A percentile compares a stretch with the other conserved stretches of the same genome.
Evolutionary conservation across 2,888 invertebrate genomes (phyloP).

Genomic region (Bhutanitis thaidina): DNA sequence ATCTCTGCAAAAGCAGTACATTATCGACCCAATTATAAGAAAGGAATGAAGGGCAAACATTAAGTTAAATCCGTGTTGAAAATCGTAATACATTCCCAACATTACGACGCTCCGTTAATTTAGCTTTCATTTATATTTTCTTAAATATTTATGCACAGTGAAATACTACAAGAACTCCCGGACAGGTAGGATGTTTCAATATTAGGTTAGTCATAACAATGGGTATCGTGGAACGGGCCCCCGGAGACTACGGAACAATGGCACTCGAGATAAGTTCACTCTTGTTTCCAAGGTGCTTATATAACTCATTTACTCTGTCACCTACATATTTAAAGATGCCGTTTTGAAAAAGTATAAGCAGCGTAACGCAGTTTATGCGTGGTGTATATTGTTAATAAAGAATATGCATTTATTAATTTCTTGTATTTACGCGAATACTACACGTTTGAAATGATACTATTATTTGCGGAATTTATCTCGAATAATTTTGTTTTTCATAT

Average conservation of each 20-base stretch:
- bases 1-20: too few relatives aligned
- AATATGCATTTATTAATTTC: not conserved
- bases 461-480: too few relatives aligned
- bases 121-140: constrained; percentile 1
- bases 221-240: constrained; percentile 13
- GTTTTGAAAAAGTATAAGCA: not conserved
- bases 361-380: constrained; percentile 1
- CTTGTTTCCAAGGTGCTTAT: constrained; percentile 30
- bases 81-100: too few relatives aligned
- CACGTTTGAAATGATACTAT: too few relatives aligned
- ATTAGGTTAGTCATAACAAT: constrained; percentile 19
- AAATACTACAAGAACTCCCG: constrained; percentile 8
- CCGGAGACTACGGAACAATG: constrained; percentile 22
- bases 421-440: too few relatives aligned
- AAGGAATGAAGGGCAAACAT: too few relatives aligned
- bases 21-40: too few relatives aligned
- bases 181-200: constrained; percentile 16
- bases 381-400: constrained; percentile 2
- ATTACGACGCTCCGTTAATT: too few relatives aligned
- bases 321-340: constrained; percentile 20
- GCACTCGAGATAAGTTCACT: constrained; percentile 18
- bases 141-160: constrained; percentile 6
- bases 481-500: too few relatives aligned
- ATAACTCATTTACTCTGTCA: constrained; percentile 26
- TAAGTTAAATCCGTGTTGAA: too few relatives aligned